A percentile compares a stretch with the other conserved stretches of the same genome.
These are phyloP conservation scores for Bombus balteatus DNA, from an alignment of 1,140 invertebrate species.

Conservation along the genomic window DNA sequence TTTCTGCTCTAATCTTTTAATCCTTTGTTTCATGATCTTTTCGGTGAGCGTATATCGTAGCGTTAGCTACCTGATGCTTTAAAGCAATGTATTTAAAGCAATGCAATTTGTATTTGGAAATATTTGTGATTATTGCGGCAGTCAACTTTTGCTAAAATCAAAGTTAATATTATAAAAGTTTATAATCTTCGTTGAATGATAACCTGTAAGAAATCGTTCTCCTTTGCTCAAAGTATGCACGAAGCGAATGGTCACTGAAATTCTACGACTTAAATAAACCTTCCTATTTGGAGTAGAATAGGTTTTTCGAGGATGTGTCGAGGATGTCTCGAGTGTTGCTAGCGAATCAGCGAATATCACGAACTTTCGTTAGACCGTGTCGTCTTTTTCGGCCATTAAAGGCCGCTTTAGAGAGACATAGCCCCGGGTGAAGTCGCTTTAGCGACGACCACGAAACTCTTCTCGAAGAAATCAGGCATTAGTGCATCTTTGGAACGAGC, in stretches of 20 bases:
- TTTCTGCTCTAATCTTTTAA: too few species aligned
- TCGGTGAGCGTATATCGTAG: too few species aligned
- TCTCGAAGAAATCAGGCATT: conserved; percentile 20
- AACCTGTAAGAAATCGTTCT: too few species aligned
- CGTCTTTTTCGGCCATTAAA: conserved; percentile 12
- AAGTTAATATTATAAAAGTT: too few species aligned
- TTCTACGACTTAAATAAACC: too few species aligned
- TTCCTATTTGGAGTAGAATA: background rate
- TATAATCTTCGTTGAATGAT: too few species aligned
- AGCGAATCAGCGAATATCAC: conserved; percentile 5
- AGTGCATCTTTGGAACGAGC: conserved; percentile 18
- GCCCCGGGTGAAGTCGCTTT: conserved; percentile 19
- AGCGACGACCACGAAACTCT: conserved; percentile 13
- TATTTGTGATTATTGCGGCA: too few species aligned
- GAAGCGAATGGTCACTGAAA: too few species aligned
- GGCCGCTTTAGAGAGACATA: conserved; percentile 19
- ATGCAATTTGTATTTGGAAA: background rate
- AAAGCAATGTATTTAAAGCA: too few species aligned
- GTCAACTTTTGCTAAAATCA: too few species aligned
- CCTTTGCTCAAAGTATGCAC: too few species aligned
- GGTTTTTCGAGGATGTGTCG: background rate
- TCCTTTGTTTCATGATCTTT: background rate
- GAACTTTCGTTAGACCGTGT: conserved; percentile 13
- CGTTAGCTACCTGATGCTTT: too few species aligned
- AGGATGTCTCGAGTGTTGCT: background rate